These are phyloP conservation scores for Drosophila conformis DNA, from an alignment of 2,888 invertebrate species.

Conservation along the genomic window DNA sequence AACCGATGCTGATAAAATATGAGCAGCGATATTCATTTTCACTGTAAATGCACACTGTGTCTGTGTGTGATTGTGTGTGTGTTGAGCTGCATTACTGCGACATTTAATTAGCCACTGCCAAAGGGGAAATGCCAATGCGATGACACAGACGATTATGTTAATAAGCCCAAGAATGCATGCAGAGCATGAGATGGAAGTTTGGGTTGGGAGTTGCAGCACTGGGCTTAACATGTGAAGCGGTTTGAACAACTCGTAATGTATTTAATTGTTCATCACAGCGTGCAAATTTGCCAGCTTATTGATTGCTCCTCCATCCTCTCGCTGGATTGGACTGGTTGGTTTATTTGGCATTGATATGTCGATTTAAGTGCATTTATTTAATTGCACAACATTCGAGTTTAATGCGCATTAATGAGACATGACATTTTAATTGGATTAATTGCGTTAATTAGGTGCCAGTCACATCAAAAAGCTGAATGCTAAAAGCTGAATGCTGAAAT, in stretches of 20 bases:
- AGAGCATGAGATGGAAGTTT: not conserved
- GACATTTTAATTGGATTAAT: conserved; percentile 80
- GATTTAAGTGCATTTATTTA: conserved; percentile 75
- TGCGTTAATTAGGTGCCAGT: conserved; percentile 72
- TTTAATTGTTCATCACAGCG: conserved; percentile 68
- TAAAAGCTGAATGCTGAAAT: conserved; percentile 22
- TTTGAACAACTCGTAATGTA: conserved; percentile 39
- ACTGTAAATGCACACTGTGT: conserved; percentile 2
- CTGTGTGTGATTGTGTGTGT: not conserved
- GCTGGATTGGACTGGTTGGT: conserved; percentile 2
- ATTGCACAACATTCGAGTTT: conserved; percentile 72
- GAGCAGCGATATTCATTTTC: conserved; percentile 16
- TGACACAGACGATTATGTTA: conserved; percentile 76
- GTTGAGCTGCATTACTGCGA: conserved; percentile 55
- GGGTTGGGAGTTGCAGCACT: not conserved
- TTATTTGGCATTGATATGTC: conserved; percentile 59
- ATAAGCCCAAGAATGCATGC: conserved; percentile 48
- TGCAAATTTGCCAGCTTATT: conserved; percentile 55
- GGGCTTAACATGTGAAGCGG: conserved; percentile 14
- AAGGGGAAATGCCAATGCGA: conserved; percentile 49
- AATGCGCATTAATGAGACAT: conserved; percentile 77
- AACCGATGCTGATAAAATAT: conserved; percentile 37
- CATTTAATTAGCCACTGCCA: conserved; percentile 70
- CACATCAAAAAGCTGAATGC: conserved; percentile 29
- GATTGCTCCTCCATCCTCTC: conserved; percentile 18